Base-by-base conservation (phyloP, 2,113 vertebrate genomes). In the Oreochromis tanganicae region DNA sequence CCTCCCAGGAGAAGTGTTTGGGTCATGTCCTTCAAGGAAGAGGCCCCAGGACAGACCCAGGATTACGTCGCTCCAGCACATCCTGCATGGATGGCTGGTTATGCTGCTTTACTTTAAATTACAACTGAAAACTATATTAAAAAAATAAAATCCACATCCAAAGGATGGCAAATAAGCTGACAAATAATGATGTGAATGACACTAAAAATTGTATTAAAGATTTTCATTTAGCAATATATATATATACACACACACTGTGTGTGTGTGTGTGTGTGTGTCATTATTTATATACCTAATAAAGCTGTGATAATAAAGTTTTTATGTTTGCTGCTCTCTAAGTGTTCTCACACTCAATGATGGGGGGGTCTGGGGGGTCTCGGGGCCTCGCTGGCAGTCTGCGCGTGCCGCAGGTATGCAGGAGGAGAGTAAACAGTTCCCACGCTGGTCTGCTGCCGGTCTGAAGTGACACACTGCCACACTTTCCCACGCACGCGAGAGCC, bases 401-500 rank as follows among this genome's bases (percentile, higher is more conserved):
- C 34, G 38, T 71, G 66, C 36, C 11, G 38, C 66, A 71, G 38
- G 7, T 43, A 7, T 21, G 66, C 38, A 1, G 36, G 4, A 71
- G 66, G 12, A 41, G 0, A 9, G 38, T 71, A 71, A 71, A 87
- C 24, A 89, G 82, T 96, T 95, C 95, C 96, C 95, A 95, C 94
- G 94, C 84, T 24, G 88, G 41, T 27, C 34, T 79, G n/a, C 91
- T 32, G 88, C 61, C 83, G 21, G 21, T 85, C 85, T 80, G 57
- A 85, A 89, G 90, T 96, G 96, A 96, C 96, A 96, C 92, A 96
- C 96, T 96, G 95, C 95, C 96, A 96, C 95, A 95, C 94, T 96
- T 96, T 96, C 96, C 93, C 96, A 96, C 95, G 93, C 94, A 93
- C 93, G 94, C 93, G 88, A 88, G 89, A 85, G 79, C 82, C 73